Base-by-base conservation (phyloP, 2,888 invertebrate genomes). In the Cephus rjabovi region DNA sequence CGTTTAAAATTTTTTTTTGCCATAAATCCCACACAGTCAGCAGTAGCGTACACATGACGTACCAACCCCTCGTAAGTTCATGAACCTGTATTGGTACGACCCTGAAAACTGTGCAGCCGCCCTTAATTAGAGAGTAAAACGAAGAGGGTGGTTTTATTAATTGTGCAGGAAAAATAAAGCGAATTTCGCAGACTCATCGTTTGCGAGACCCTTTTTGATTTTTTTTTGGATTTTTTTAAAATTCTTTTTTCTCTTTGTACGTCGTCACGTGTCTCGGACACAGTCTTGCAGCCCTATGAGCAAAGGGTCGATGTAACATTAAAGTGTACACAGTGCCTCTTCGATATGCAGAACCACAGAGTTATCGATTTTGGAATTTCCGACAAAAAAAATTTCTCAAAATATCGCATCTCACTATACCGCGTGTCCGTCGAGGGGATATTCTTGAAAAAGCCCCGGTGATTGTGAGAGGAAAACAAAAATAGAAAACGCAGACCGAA, bases 381-480 rank as follows among this genome's bases (percentile, higher is more conserved):
- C 34, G 1, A 12, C 31, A 37, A 37, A 37, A 37, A 37, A 37
- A 37, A 12, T 6, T 40, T 56, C 9, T 15, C 4, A 56, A 56
- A 56, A 56, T 56, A 40, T 15, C 40, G 2, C 15, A 56, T 23
- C 40, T 6, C 40, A 6, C 6, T 40, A 23, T 23, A 23, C 40
- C 40, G 6, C 0, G 23, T 9, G 23, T 56, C 40, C 40, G 23
- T 56, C 40, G 40, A 2, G 1, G 40, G 23, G 40, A 56, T 56
- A 56, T 56, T 56, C 9, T 56, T 56, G 40, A 56, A 33, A 33
- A 71, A 12, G 71, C 33, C 71, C 71, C 30, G 31, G 71, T 11
- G 11, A 11, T 11, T 15, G 71, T 33, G 74, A 73, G 68, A 56
- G 71, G 34, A 70, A 23, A 77, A 82, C 83, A 84, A 83, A 85